These are phyloP conservation scores for Drosophila cracens DNA, from an alignment of 2,888 invertebrate genomes.

Conservation along the genomic window DNA sequence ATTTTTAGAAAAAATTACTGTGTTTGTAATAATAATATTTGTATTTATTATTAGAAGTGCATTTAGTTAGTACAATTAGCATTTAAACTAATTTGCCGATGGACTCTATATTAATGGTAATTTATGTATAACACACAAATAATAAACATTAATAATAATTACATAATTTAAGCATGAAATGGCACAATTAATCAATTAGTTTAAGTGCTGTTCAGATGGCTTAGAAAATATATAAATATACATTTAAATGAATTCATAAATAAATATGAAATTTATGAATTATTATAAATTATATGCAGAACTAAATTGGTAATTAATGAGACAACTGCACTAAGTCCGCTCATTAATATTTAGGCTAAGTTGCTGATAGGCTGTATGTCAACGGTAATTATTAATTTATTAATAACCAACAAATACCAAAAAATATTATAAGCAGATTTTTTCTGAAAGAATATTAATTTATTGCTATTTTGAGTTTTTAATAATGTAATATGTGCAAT, in stretches of 20 bases:
- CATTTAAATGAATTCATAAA: background rate
- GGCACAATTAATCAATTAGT: background rate
- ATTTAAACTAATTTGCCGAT: background rate
- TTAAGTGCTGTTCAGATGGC: background rate
- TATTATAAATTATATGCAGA: background rate
- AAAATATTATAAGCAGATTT: background rate
- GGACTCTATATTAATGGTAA: background rate
- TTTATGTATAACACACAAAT: background rate
- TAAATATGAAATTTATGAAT: background rate
- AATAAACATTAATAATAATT: background rate
- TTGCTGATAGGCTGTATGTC: background rate
- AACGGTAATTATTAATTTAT: background rate
- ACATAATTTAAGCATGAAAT: background rate
- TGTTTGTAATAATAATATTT: background rate
- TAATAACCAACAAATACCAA: background rate
- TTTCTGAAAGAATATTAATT: background rate
- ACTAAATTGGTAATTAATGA: background rate
- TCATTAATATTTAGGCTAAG: background rate
- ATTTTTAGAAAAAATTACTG: background rate
- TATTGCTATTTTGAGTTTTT: background rate
- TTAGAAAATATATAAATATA: background rate
- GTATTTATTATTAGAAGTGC: background rate
- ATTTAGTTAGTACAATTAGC: background rate
- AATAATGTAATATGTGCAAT: background rate
- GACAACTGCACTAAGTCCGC: background rate